A percentile compares a stretch with the other conserved stretches of the same genome.
phyloP scores from a whole-genome alignment of 2,888 invertebrate species.

The Diachrysia chrysitis region DNA sequence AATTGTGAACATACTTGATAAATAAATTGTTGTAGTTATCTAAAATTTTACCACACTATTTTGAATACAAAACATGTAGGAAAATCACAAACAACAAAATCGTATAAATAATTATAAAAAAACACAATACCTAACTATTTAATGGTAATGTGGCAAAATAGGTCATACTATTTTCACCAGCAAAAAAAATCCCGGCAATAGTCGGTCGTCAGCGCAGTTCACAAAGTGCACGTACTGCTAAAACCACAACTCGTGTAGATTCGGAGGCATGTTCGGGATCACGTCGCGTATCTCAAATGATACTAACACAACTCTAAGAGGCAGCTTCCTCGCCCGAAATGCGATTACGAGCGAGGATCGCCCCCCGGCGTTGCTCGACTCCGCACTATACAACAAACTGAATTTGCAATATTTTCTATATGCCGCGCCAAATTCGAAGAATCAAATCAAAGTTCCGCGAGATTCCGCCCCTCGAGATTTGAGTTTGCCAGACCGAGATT shows the following conservation, averaged over 20 bases:
- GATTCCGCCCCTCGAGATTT: constrained; percentile 72
- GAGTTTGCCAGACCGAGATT: constrained; percentile 77
- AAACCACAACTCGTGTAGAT: background rate
- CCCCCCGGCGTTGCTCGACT: constrained; percentile 43
- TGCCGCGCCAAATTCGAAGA: constrained; percentile 73
- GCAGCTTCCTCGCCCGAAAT: constrained; percentile 41
- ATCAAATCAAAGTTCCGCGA: constrained; percentile 82
- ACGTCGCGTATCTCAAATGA: constrained; percentile 2
- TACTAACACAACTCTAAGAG: constrained; percentile 29
- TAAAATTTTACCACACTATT: background rate
- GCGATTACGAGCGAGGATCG: constrained; percentile 39
- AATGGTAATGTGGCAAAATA: no score
- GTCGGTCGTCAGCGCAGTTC: background rate
- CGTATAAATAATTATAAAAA: no score
- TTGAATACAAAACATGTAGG: no score
- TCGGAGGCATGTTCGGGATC: background rate
- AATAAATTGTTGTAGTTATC: background rate
- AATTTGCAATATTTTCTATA: constrained; percentile 80
- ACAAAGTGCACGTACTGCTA: background rate
- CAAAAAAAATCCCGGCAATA: background rate
- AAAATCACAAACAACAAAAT: no score
- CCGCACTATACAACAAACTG: constrained; percentile 64
- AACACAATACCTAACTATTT: no score
- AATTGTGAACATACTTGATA: background rate
- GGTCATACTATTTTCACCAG: no score